Evolutionary conservation across 2,113 vertebrate genomes (phyloP).

Genomic region (Grus americana): DNA sequence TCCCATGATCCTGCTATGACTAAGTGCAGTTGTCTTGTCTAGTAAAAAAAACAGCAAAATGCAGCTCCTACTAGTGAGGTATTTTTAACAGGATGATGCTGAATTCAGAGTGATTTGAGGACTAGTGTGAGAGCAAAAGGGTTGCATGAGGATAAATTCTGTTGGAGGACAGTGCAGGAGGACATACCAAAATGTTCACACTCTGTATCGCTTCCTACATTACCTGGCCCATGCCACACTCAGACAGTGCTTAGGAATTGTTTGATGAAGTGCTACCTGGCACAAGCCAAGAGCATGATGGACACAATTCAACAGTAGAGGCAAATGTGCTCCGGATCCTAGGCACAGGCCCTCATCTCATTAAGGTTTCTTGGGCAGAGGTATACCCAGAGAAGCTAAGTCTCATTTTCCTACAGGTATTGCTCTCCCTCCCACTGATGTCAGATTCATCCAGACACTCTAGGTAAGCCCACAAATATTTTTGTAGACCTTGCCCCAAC

Average conservation of each 20-base stretch:
- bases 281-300: not conserved
- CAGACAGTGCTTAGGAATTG: not conserved
- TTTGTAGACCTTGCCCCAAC: not conserved
- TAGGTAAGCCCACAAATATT: not conserved
- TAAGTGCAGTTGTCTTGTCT: not conserved
- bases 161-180: not conserved
- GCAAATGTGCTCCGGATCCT: not conserved
- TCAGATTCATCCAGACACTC: not conserved
- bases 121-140: not conserved
- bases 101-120: not conserved
- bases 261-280: not conserved
- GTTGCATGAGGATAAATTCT: not conserved
- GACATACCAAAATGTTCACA: not conserved
- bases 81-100: not conserved
- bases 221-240: not conserved
- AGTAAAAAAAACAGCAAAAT: not conserved
- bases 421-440: not conserved
- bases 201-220: accelerated
- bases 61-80: not conserved
- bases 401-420: not conserved
- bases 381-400: not conserved
- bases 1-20: not conserved
- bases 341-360: not conserved
- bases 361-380: not conserved
- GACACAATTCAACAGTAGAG: not conserved